Percentiles rank a stretch among this genome's conserved stretches.
phyloP scores from a whole-genome alignment of 1,140 invertebrate species.

The Drosophila nigromelanica region DNA sequence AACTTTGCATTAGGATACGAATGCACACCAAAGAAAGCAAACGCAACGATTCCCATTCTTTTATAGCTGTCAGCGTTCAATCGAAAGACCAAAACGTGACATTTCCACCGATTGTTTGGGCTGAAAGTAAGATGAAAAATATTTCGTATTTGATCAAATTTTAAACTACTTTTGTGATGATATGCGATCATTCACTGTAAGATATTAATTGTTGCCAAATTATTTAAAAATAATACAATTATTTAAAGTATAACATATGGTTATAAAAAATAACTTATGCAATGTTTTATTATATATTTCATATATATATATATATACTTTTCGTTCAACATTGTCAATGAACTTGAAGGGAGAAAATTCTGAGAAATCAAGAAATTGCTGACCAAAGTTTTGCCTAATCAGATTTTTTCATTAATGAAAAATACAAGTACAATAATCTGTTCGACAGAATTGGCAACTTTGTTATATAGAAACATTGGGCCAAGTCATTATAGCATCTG shows the following conservation, averaged over 20 bases:
- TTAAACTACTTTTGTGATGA: not conserved
- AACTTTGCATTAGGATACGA: conserved; percentile 65
- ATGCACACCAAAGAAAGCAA: conserved; percentile 26
- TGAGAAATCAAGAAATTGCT: conserved; percentile 22
- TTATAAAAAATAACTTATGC: too few relatives aligned
- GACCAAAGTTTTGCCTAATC: conserved; percentile 21
- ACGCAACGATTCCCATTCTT: conserved; percentile 14
- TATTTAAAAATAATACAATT: too few relatives aligned
- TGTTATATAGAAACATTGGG: too few relatives aligned
- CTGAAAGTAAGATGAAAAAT: conserved; percentile 25
- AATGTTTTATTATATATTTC: too few relatives aligned
- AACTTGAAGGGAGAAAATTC: conserved; percentile 17
- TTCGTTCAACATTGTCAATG: conserved; percentile 22
- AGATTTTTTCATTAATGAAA: conserved; percentile 3
- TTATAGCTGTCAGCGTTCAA: conserved; percentile 1
- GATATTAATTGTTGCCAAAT: not conserved
- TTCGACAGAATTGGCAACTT: too few relatives aligned
- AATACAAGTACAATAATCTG: too few relatives aligned
- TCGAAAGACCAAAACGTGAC: conserved; percentile 45
- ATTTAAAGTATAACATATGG: too few relatives aligned
- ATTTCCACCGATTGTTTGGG: conserved; percentile 7
- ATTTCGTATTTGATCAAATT: conserved; percentile 4
- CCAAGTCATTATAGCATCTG: too few relatives aligned
- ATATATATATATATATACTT: not conserved
- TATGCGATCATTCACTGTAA: not conserved